A percentile compares a stretch with the other conserved stretches of the same genome.
Evolutionary conservation across 2,797 vertebrate species (phyloP).

Genomic region (Parauchenoglanis ngamensis): DNA sequence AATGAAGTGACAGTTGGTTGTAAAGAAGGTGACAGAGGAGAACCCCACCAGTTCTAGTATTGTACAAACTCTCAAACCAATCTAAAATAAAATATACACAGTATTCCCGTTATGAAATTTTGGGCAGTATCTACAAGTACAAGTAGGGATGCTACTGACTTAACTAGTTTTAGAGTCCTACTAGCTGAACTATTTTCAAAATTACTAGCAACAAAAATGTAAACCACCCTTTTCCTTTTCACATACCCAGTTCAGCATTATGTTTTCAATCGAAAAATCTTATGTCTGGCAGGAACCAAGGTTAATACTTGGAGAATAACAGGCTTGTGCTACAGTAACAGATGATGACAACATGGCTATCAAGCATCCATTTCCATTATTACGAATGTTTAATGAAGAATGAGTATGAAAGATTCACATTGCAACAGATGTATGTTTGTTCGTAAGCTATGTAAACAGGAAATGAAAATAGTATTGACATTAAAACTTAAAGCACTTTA

Average conservation of each 20-base stretch:
- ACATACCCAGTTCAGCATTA: background rate
- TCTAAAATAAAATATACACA: background rate
- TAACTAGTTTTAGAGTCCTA: background rate
- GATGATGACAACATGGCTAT: background rate
- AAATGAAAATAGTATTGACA: background rate
- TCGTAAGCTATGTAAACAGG: background rate
- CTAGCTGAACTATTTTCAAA: background rate
- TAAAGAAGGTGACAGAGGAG: background rate
- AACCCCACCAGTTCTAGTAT: background rate
- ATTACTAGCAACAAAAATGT: background rate
- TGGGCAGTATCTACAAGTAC: background rate
- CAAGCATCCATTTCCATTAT: background rate
- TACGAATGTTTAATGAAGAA: background rate
- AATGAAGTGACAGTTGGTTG: constrained; percentile 22
- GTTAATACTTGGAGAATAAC: background rate
- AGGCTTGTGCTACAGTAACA: background rate
- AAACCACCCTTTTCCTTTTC: background rate
- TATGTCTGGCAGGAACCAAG: background rate
- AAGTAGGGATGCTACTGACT: background rate
- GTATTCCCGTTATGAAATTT: background rate
- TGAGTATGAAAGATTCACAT: background rate
- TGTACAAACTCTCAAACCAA: background rate
- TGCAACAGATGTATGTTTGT: background rate
- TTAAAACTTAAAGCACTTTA: background rate
- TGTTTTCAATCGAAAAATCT: background rate